phyloP scores from a whole-genome alignment of 1,140 invertebrate genomes.

The Ceratosolen fusciceps region DNA sequence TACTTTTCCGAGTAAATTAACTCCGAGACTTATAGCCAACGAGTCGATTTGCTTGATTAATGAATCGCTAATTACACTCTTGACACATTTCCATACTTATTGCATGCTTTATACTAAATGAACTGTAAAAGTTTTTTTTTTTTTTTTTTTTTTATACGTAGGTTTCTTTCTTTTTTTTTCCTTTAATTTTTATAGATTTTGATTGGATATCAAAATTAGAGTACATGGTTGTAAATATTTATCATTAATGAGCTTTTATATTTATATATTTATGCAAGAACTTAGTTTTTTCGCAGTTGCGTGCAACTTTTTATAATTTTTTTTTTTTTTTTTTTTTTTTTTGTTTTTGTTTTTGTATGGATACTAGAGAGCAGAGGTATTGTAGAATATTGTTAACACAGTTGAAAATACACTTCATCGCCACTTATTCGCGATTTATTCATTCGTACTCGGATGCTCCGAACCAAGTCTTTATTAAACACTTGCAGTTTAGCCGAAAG shows the following conservation, averaged over 20 bases:
- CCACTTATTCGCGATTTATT: constrained; percentile 6
- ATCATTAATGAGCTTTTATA: constrained; percentile 26
- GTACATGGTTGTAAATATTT: constrained; percentile 35
- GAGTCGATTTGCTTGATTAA: constrained; percentile 45
- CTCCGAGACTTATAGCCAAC: not conserved
- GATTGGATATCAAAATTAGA: constrained; percentile 24
- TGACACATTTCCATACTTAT: constrained; percentile 33
- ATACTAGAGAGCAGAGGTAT: constrained; percentile 33
- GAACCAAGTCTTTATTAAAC: no score
- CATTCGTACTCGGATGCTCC: no score
- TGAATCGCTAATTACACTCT: constrained; percentile 36
- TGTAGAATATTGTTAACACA: constrained; percentile 47
- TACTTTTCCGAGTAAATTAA: constrained; percentile 40
- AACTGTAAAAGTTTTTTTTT: constrained; percentile 28
- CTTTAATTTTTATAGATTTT: constrained; percentile 12
- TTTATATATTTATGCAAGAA: constrained; percentile 17
- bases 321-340: no score
- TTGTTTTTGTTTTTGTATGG: no score
- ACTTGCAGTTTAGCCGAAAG: no score
- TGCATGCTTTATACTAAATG: constrained; percentile 45
- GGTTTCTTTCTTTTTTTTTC: no score
- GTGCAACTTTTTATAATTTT: constrained; percentile 49
- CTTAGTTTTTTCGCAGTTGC: constrained; percentile 40
- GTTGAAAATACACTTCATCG: constrained; percentile 48
- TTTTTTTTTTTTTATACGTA: constrained; percentile 20